phyloP scores from a whole-genome alignment of 2,113 vertebrate genomes.

The Thalassarche chlororhynchos region DNA sequence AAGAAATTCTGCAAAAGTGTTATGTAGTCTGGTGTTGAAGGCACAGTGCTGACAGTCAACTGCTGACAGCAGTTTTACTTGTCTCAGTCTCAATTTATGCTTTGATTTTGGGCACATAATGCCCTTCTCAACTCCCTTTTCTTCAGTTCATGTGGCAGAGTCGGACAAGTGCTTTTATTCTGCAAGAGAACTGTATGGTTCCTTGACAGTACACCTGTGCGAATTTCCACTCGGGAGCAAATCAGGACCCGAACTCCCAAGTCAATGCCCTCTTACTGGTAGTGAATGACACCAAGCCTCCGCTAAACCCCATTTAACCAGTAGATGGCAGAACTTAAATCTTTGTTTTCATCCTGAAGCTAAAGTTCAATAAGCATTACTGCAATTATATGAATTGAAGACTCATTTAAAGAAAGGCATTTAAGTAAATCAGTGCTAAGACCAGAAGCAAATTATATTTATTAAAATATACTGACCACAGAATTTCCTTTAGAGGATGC shows the following conservation, averaged over 20 bases:
- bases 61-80: background rate
- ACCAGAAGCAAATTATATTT: background rate
- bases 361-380: background rate
- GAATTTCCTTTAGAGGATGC: background rate
- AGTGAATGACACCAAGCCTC: no score
- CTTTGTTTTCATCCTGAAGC: background rate
- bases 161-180: background rate
- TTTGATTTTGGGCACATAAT: background rate
- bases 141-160: background rate
- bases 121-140: background rate
- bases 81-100: background rate
- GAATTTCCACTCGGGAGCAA: background rate
- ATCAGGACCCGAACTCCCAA: background rate
- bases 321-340: background rate
- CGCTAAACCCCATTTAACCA: background rate
- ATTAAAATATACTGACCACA: background rate
- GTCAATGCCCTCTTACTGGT: fast-evolving
- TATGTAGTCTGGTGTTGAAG: background rate
- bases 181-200: background rate
- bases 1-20: background rate
- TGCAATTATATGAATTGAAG: background rate
- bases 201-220: background rate
- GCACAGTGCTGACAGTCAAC: background rate
- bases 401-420: background rate
- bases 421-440: background rate